Evolutionary conservation across 2,888 invertebrate species (phyloP).

Genomic region (Sphinx pinastri): DNA sequence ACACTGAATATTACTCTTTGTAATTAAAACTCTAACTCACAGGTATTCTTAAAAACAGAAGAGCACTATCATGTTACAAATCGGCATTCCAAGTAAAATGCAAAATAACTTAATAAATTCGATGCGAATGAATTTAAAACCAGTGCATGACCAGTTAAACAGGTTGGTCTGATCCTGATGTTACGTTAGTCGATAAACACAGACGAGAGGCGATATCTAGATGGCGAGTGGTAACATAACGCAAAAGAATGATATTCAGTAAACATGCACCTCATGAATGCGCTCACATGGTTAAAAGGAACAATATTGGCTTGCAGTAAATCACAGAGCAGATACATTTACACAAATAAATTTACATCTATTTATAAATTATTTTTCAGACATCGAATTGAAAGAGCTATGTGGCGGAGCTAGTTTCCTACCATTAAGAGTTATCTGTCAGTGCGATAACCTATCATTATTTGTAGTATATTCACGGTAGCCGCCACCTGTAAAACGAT

Average conservation of each 20-base stretch:
- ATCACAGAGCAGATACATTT: background rate
- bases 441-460: constrained; percentile 54
- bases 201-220: constrained; percentile 27
- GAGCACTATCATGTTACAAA: constrained; percentile 27
- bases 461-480: constrained; percentile 44
- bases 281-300: background rate
- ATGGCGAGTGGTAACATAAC: background rate
- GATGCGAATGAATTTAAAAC: constrained; percentile 43
- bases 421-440: constrained; percentile 47
- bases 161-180: constrained; percentile 32
- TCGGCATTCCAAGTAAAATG: constrained; percentile 31
- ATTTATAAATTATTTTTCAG: constrained; percentile 7
- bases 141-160: constrained; percentile 38
- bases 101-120: constrained; percentile 41
- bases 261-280: background rate
- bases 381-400: constrained; percentile 39
- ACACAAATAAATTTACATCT: no score
- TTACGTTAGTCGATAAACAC: constrained; percentile 36
- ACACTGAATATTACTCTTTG: constrained; percentile 19
- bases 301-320: background rate
- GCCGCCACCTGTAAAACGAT: constrained; percentile 49
- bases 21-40: background rate
- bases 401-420: constrained; percentile 32
- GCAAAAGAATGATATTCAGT: background rate
- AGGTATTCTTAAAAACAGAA: background rate